Base-by-base conservation (phyloP, 2,888 invertebrate species). In the Ichneumoninae sp. region DNA sequence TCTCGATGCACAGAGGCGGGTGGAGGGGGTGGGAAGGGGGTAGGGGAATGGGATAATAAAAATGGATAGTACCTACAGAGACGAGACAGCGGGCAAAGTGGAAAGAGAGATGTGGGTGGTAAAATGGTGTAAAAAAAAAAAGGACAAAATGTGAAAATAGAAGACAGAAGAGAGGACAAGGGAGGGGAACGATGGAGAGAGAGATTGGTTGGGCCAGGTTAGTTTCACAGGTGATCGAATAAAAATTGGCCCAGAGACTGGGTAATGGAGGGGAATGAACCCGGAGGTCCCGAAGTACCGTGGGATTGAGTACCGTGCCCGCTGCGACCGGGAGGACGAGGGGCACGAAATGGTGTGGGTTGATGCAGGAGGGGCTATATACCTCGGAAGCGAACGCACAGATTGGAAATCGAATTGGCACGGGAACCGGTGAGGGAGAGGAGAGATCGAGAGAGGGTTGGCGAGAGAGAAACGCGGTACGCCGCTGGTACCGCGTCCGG, bases 201-300 rank as follows among this genome's bases (percentile, higher is more conserved):
- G 78, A 83, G 83, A 85, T 85, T 85, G 85, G 82, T 80, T 85
- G 85, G 83, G 83, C 73, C 75, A 83, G 85, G 85, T 85, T 85
- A 85, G 85, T 85, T 85, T 85, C 85, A 85, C 85, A 85, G 85
- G 85, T 85, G 85, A 85, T 85, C 85, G 85, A 85, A 85, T 85
- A 83, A 85, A 83, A 85, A 85, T 85, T 85, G 85, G 83, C 36
- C 79, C 82, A 80, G 85, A 82, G 85, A 85, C 80, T 82, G 85
- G 82, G 80, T 85, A 85, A 85, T 85, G 85, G 85, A 85, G 83
- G 85, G 80, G 83, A 85, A 85, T 83, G 85, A 83, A 85, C 85
- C 80, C 80, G 57, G 36, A 30, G 70, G 65, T 30, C n/a, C 63
- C 44, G 73, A 73, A 76, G 82, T 82, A 85, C 77, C 83, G 83